Conservation (phyloP, 1,140 invertebrate species). For the Drosophila pachea region DNA sequence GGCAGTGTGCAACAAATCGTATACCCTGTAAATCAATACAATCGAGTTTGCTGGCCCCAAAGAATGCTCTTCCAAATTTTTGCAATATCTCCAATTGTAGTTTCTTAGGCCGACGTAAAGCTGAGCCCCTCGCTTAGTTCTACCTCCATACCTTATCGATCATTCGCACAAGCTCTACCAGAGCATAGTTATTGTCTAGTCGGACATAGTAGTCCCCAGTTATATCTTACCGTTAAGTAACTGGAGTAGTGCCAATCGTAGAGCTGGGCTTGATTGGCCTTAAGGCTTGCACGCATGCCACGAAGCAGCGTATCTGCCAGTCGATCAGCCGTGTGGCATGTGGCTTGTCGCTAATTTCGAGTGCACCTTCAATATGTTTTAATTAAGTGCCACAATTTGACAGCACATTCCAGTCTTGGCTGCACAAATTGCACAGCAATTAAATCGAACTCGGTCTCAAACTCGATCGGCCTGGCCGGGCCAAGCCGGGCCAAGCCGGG, state of each 20-base stretch:
- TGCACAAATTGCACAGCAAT: slow-evolving; percentile 73
- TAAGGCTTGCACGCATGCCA: neutral
- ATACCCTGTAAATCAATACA: slow-evolving; percentile 1
- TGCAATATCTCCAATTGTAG: too few species aligned
- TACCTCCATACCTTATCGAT: too few species aligned
- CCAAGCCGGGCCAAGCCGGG: slow-evolving; percentile 20
- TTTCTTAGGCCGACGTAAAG: too few species aligned
- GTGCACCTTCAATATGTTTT: slow-evolving; percentile 53
- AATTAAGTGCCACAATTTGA: slow-evolving; percentile 72
- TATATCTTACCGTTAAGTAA: too few species aligned
- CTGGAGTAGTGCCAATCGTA: too few species aligned
- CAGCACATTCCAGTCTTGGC: slow-evolving; percentile 61
- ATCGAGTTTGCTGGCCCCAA: too few species aligned
- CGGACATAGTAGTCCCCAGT: too few species aligned
- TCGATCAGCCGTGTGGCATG: neutral
- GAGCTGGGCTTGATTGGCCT: too few species aligned
- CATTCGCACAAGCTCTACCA: too few species aligned
- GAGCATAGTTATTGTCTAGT: too few species aligned
- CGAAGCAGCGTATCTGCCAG: neutral
- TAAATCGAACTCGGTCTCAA: slow-evolving; percentile 40
- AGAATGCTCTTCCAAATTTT: too few species aligned
- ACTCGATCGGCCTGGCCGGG: slow-evolving; percentile 9
- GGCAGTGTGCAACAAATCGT: slow-evolving; percentile 3
- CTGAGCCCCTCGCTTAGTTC: too few species aligned
- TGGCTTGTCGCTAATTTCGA: neutral